phyloP scores from a whole-genome alignment of 2,888 invertebrate species.

The Andricus curvator region DNA sequence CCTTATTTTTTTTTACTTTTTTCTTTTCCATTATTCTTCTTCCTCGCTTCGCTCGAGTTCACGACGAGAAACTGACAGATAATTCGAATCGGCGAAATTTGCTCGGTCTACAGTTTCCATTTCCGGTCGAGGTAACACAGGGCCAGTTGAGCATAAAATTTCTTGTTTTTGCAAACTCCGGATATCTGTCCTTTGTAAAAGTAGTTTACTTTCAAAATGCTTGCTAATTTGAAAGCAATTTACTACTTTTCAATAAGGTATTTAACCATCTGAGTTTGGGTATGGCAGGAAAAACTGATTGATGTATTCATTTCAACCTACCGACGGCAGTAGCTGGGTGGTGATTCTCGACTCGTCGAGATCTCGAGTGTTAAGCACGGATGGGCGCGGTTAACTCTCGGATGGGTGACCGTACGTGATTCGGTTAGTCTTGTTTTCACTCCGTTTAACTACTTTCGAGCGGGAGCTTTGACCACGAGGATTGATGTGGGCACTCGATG shows the following conservation, averaged over 20 bases:
- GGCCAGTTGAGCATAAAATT: neutral
- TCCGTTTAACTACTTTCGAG: no score
- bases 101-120: neutral
- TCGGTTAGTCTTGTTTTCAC: no score
- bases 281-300: neutral
- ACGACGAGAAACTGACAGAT: slow-evolving; percentile 42
- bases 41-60: slow-evolving; percentile 52
- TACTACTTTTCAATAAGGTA: neutral
- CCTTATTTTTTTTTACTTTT: slow-evolving; percentile 41
- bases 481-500: no score
- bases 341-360: no score
- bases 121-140: neutral
- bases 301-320: neutral
- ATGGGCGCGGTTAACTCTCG: no score
- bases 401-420: no score
- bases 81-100: slow-evolving; percentile 3
- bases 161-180: neutral
- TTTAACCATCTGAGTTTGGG: neutral
- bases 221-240: neutral
- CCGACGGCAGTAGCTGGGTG: no score
- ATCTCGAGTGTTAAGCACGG: no score
- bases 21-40: slow-evolving; percentile 47
- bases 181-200: neutral
- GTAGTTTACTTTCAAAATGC: neutral
- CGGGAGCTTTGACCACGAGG: no score